A percentile compares a stretch with the other conserved stretches of the same genome.
phyloP scores from a whole-genome alignment of 2,888 invertebrate genomes.

The Drosophila diplacantha region DNA sequence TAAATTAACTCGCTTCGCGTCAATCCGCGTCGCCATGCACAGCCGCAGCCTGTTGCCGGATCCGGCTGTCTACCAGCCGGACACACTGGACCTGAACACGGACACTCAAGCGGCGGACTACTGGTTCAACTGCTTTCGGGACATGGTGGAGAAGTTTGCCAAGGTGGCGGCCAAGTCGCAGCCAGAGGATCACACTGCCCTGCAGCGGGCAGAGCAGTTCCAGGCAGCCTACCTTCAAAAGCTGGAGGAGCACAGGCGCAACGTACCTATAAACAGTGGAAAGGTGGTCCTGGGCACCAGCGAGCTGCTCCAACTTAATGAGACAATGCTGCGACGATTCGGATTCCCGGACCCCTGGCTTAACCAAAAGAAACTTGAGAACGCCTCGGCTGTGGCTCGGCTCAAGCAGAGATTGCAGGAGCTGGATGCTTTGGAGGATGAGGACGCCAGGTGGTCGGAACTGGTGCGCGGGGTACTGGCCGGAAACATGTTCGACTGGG shows the following conservation, averaged over 20 bases:
- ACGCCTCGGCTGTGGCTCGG: constrained; percentile 86
- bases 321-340: constrained; percentile 92
- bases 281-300: constrained; percentile 87
- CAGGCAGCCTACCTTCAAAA: constrained; percentile 89
- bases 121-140: constrained; percentile 95
- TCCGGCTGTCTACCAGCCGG: constrained; percentile 90
- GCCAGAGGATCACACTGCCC: constrained; percentile 80
- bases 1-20: constrained; percentile 23
- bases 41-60: constrained; percentile 88
- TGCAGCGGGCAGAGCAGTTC: constrained; percentile 88
- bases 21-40: constrained; percentile 46
- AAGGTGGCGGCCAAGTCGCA: constrained; percentile 86
- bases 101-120: constrained; percentile 92
- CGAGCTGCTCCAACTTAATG: constrained; percentile 93
- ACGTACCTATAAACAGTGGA: constrained; percentile 78
- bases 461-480: constrained; percentile 84
- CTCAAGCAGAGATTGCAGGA: constrained; percentile 83
- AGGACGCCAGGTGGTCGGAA: constrained; percentile 82
- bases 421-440: constrained; percentile 84
- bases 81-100: constrained; percentile 92
- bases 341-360: constrained; percentile 94
- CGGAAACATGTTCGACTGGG: constrained; percentile 97
- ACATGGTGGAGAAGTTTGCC: constrained; percentile 90
- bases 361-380: constrained; percentile 92
- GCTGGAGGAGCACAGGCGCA: constrained; percentile 78